Percentiles rank a stretch among this genome's conserved stretches.
These are phyloP conservation scores for Phaethon lepturus DNA, from an alignment of 2,113 vertebrate species.

Conservation along the genomic window DNA sequence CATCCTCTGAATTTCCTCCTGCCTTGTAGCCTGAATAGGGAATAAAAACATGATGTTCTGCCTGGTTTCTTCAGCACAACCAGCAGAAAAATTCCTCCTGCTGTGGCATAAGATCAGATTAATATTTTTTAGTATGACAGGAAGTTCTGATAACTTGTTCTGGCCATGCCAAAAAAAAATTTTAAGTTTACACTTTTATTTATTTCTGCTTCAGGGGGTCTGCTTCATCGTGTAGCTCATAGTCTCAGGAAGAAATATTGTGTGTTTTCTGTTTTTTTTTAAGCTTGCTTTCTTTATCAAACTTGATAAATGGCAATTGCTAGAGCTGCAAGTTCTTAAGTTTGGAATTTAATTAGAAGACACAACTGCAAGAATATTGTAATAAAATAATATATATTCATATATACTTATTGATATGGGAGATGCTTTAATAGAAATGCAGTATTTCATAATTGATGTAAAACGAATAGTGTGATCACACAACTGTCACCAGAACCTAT, in stretches of 20 bases:
- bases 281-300: not conserved
- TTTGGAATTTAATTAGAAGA: not conserved
- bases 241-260: not conserved
- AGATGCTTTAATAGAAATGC: not conserved
- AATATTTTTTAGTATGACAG: not conserved
- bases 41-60: not conserved
- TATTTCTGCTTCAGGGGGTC: not conserved
- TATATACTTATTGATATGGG: not conserved
- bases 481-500: not conserved
- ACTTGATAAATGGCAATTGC: not conserved
- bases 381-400: not conserved
- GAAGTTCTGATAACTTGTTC: not conserved
- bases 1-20: not conserved
- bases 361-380: not conserved
- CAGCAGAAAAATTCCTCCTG: not conserved
- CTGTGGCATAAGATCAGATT: not conserved
- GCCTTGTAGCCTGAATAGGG: not conserved
- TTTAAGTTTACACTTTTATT: not conserved
- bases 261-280: accelerated
- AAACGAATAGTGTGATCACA: not conserved
- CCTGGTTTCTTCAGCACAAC: not conserved
- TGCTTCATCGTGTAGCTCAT: not conserved
- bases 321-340: not conserved
- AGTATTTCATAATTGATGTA: not conserved
- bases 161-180: not conserved